Evolutionary conservation across 1,140 invertebrate species (phyloP).

Genomic region (Diorhabda carinulata): DNA sequence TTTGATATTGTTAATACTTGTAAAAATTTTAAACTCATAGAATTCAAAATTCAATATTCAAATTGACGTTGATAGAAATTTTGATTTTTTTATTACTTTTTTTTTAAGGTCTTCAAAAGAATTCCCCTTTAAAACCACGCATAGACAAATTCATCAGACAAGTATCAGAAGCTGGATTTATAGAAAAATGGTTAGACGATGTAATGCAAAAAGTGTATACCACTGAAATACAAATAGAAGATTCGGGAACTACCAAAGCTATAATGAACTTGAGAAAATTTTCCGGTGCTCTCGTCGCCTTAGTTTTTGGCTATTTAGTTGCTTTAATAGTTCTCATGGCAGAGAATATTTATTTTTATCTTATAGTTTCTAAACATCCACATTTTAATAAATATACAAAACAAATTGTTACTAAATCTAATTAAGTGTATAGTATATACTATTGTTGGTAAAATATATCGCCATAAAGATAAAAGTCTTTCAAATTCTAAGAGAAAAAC

Average conservation of each 20-base stretch:
- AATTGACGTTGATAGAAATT: neutral
- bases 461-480: no score
- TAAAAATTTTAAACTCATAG: no score
- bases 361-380: conserved; percentile 61
- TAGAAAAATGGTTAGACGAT: conserved; percentile 75
- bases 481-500: no score
- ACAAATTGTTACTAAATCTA: neutral
- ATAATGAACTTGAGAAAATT: conserved; percentile 72
- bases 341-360: conserved; percentile 65
- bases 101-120: conserved; percentile 62
- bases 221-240: conserved; percentile 41
- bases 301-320: conserved; percentile 64
- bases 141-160: conserved; percentile 63
- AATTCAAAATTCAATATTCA: no score
- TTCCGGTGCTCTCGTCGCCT: conserved; percentile 67
- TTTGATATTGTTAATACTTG: no score
- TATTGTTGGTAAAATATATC: no score
- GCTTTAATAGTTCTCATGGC: conserved; percentile 54
- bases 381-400: conserved; percentile 64
- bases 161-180: conserved; percentile 69
- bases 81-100: neutral
- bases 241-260: conserved; percentile 58
- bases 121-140: conserved; percentile 69
- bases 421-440: no score
- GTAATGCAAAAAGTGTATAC: conserved; percentile 55